These are phyloP conservation scores for Forficula auricularia DNA, from an alignment of 1,140 invertebrate genomes.

Conservation along the genomic window DNA sequence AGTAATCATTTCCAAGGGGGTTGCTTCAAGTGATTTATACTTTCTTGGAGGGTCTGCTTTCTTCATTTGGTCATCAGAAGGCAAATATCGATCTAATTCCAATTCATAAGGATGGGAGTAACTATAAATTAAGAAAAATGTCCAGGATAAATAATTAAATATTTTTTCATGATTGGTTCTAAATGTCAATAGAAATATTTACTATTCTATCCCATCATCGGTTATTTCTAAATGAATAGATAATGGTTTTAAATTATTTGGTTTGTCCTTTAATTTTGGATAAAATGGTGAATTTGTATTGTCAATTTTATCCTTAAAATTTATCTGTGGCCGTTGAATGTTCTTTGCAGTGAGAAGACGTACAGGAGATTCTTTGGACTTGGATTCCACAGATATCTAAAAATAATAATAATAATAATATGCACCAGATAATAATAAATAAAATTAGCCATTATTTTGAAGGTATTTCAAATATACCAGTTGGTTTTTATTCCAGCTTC, in stretches of 20 bases:
- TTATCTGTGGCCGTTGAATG: conserved; percentile 62
- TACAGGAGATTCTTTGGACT: conserved; percentile 20
- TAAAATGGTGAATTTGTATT: conserved; percentile 61
- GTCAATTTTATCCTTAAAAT: conserved; percentile 72
- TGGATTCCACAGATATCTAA: conserved; percentile 2
- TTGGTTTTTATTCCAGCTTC: conserved; percentile 36
- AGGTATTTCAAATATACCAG: conserved; percentile 2
- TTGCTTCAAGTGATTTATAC: conserved; percentile 40
- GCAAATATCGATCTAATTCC: conserved; percentile 58
- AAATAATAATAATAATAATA: conserved; percentile 9
- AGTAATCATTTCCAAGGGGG: conserved; percentile 47
- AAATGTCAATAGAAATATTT: background rate
- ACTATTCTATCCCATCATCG: conserved; percentile 29
- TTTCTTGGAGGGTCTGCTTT: conserved; percentile 21
- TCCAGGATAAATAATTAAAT: conserved; percentile 7
- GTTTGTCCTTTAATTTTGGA: conserved; percentile 71
- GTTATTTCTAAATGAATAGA: conserved; percentile 47
- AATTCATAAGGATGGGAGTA: conserved; percentile 78
- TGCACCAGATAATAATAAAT: background rate
- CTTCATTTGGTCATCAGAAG: conserved; percentile 30
- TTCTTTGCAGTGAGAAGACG: conserved; percentile 53
- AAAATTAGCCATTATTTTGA: background rate
- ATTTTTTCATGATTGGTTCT: background rate
- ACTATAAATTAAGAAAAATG: conserved; percentile 24
- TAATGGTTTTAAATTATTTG: conserved; percentile 69